Evolutionary conservation across 2,797 vertebrate species (phyloP), one percentile per base, ranked within the genome.

Genomic region (Florisuga fusca): DNA sequence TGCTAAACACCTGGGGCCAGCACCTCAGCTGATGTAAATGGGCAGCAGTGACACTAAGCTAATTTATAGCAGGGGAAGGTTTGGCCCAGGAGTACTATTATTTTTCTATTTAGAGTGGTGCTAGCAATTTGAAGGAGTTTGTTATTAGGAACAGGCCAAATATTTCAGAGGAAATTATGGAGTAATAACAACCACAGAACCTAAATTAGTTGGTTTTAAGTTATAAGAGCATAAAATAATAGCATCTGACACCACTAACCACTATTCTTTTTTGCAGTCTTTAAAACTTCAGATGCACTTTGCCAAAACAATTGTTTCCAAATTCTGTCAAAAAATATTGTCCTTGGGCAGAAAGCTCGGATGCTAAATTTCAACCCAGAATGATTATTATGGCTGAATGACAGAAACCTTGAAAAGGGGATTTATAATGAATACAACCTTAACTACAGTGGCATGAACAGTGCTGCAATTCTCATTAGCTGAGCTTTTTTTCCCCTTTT

Each of bases 261-360:
- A 10, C 91, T 93, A 62, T 94, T 96, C 86, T 94, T 90, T 93
- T 91, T 95, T 93, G 68, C 79, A 26, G 33, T 93, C 36, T 58
- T 90, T 93, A 64, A 94, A 93, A 74, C 76, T 95, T 91, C 6
- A 53, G 64, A 54, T 75, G 36, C 2, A 0, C 77, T 89, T 92
- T 91, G 96, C 96, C 96, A 97, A 97, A 95, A 87, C 91, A 94
- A 97, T 96, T 97, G 95, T 97, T 96, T 97, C 95, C 95, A 97
- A 95, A 91, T 95, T 93, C 88, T 95, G 81, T 95, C 91, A 92
- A 93, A 93, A 97, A 97, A 96, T 96, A 90, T 95, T 96, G 92
- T 96, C 93, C 76, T 96, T 96, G 96, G 94, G 95, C 91, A 95
- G 91, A 76, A 79, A 86, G 81, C 76, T 97, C 91, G 90, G 77